phyloP scores from a whole-genome alignment of 1,140 invertebrate genomes.

The Macrobrachium rosenbergii region DNA sequence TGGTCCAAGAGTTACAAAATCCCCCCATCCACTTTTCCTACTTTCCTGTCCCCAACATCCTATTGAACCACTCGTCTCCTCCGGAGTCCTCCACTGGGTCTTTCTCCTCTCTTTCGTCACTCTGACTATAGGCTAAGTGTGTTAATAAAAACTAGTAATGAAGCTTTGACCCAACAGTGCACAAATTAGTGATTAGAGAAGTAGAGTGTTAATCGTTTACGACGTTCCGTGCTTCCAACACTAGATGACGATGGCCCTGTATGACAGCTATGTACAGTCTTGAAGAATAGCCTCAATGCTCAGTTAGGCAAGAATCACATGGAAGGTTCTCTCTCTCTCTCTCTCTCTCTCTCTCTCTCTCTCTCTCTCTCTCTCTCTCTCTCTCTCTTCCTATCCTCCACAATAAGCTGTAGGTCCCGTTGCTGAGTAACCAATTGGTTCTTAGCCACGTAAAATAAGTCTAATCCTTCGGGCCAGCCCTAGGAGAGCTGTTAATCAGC shows the following conservation, averaged over 20 bases:
- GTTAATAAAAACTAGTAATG: background rate
- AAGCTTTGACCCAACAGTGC: slow-evolving; percentile 43
- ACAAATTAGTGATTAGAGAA: slow-evolving; percentile 57
- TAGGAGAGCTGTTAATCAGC: too few species aligned
- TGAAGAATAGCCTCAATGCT: slow-evolving; percentile 50
- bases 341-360: background rate
- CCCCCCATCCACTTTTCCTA: too few species aligned
- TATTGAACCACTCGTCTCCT: too few species aligned
- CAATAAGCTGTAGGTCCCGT: too few species aligned
- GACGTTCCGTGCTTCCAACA: slow-evolving; percentile 58
- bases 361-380: background rate
- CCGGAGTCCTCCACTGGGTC: too few species aligned
- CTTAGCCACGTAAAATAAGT: too few species aligned
- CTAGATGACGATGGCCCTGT: slow-evolving; percentile 58
- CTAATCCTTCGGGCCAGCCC: too few species aligned
- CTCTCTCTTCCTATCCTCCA: too few species aligned
- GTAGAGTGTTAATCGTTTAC: slow-evolving; percentile 38
- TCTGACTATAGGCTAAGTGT: slow-evolving; percentile 8
- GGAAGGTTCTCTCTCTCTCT: background rate
- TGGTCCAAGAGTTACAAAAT: too few species aligned
- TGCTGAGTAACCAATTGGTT: too few species aligned
- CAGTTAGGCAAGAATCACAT: slow-evolving; percentile 26
- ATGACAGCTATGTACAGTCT: slow-evolving; percentile 61
- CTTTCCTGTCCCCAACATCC: too few species aligned
- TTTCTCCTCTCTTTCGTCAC: too few species aligned